A percentile compares a stretch with the other conserved stretches of the same genome.
phyloP scores from a whole-genome alignment of 1,140 invertebrate species.

The Leptinotarsa defecta region DNA sequence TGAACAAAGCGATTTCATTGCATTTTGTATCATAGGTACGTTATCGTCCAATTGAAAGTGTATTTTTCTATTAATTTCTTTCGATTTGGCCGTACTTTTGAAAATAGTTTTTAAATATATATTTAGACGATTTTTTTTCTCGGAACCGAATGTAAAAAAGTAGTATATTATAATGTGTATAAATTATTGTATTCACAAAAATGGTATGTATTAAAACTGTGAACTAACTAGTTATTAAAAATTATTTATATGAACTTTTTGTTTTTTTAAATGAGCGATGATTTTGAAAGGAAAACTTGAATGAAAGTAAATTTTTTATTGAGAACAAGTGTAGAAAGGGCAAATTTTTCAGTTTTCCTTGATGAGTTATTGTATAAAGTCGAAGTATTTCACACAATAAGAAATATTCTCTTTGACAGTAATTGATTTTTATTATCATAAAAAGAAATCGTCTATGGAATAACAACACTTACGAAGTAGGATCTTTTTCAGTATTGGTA shows the following conservation, averaged over 20 bases:
- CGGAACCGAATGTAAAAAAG: not conserved
- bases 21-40: not conserved
- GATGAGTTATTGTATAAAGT: too few species aligned
- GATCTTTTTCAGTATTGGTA: too few species aligned
- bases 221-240: not conserved
- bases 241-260: not conserved
- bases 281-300: too few species aligned
- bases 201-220: not conserved
- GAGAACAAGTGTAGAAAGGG: too few species aligned
- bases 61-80: not conserved
- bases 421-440: too few species aligned
- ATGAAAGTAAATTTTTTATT: too few species aligned
- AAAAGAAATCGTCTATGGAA: too few species aligned
- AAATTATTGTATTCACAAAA: slow-evolving; percentile 1
- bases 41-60: not conserved
- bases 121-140: not conserved
- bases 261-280: too few species aligned
- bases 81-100: not conserved
- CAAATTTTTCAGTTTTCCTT: too few species aligned
- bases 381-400: too few species aligned
- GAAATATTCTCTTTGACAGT: too few species aligned
- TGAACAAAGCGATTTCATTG: not conserved
- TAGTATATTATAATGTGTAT: not conserved
- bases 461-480: too few species aligned
- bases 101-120: not conserved